phyloP scores from a whole-genome alignment of 1,140 invertebrate genomes.

The Heliconius himera region DNA sequence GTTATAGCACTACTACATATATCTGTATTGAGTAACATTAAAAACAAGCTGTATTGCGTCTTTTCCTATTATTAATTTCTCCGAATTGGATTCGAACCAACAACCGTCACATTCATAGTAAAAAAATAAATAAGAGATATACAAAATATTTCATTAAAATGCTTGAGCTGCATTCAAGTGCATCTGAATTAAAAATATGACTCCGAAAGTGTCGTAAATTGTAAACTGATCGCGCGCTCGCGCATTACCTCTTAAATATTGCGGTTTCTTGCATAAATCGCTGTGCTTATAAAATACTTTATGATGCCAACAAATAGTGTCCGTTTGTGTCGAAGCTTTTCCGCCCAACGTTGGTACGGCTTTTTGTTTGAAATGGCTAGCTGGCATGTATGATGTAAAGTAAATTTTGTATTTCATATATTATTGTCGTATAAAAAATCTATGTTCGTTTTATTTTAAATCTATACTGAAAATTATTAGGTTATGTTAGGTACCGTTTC shows the following conservation, averaged over 20 bases:
- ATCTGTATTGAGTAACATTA: no score
- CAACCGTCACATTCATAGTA: no score
- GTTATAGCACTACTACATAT: no score
- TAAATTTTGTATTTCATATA: background rate
- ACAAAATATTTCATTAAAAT: background rate
- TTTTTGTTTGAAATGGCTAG: background rate
- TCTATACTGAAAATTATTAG: no score
- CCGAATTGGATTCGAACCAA: no score
- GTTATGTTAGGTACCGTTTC: no score
- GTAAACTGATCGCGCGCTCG: slow-evolving; percentile 39
- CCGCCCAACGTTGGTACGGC: background rate
- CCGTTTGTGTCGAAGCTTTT: slow-evolving; percentile 39
- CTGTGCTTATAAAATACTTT: slow-evolving; percentile 59
- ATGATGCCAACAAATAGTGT: slow-evolving; percentile 60
- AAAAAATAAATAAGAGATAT: background rate
- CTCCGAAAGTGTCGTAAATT: slow-evolving; percentile 44
- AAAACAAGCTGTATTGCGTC: no score
- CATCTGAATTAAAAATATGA: slow-evolving; percentile 29
- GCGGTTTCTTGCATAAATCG: slow-evolving; percentile 43
- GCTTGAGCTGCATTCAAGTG: background rate
- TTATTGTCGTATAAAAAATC: background rate
- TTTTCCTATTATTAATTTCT: no score
- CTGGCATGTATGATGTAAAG: background rate
- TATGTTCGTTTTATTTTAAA: no score
- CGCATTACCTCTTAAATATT: slow-evolving; percentile 50